phyloP scores from a whole-genome alignment of 2,888 invertebrate species.

The Brenthis hecate region DNA sequence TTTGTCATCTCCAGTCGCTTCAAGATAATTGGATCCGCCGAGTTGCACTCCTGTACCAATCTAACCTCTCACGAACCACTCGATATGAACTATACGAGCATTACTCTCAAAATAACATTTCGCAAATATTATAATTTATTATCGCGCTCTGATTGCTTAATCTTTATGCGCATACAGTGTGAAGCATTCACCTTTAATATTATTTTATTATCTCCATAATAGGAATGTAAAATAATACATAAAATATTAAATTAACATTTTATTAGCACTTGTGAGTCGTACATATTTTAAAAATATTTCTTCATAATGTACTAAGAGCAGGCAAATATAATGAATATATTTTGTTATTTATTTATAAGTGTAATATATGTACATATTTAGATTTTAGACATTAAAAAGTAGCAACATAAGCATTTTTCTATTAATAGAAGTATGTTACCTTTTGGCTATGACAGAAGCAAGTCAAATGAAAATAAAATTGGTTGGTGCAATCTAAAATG shows the following conservation, averaged over 20 bases:
- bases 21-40: constrained; percentile 67
- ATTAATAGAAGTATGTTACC: no score
- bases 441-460: no score
- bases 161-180: constrained; percentile 23
- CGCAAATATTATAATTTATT: constrained; percentile 43
- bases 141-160: constrained; percentile 36
- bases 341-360: no score
- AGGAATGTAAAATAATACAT: background rate
- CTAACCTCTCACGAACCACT: constrained; percentile 65
- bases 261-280: background rate
- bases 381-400: no score
- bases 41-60: constrained; percentile 58
- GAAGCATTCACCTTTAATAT: constrained; percentile 17
- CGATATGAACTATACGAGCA: constrained; percentile 53
- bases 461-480: background rate
- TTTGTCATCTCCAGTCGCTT: constrained; percentile 63
- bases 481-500: background rate
- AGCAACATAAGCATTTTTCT: no score
- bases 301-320: background rate
- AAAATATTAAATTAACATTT: constrained; percentile 1
- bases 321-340: no score
- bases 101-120: constrained; percentile 44
- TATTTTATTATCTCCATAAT: constrained; percentile 4
- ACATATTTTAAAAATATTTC: background rate
- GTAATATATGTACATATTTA: no score